Conservation (phyloP, 2,113 vertebrate species). For the Riparia riparia region DNA sequence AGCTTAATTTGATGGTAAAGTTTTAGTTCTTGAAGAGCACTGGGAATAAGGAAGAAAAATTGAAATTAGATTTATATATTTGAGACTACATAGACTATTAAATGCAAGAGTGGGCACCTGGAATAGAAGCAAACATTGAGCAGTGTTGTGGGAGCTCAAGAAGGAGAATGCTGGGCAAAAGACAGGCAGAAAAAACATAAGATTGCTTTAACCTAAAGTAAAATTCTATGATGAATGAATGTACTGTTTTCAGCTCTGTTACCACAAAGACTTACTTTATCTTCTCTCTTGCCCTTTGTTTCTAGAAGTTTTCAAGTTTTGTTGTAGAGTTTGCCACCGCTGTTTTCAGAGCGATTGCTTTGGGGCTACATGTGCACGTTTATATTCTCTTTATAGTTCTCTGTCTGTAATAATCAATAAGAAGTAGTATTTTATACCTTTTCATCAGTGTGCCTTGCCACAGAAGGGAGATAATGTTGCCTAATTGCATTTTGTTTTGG, state of each 20-base stretch:
- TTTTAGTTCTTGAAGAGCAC: background rate
- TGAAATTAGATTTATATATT: background rate
- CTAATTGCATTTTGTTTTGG: background rate
- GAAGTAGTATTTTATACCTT: background rate
- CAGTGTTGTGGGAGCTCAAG: background rate
- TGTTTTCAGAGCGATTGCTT: background rate
- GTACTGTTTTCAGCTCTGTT: background rate
- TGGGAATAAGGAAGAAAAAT: background rate
- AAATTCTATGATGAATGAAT: background rate
- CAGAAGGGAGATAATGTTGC: background rate
- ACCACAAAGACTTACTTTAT: background rate
- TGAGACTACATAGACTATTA: background rate
- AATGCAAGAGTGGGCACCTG: background rate
- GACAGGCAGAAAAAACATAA: background rate
- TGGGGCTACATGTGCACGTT: accelerated
- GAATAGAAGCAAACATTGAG: background rate
- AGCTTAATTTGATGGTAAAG: background rate
- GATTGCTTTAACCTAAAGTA: background rate
- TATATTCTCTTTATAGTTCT: background rate
- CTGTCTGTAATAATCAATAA: background rate
- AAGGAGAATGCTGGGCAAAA: background rate
- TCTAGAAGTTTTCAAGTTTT: background rate
- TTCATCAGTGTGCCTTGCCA: background rate
- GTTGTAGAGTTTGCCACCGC: background rate
- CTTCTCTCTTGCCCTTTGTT: background rate